Conservation (phyloP, 2,113 vertebrate genomes). For the Epinephelus lanceolatus region DNA sequence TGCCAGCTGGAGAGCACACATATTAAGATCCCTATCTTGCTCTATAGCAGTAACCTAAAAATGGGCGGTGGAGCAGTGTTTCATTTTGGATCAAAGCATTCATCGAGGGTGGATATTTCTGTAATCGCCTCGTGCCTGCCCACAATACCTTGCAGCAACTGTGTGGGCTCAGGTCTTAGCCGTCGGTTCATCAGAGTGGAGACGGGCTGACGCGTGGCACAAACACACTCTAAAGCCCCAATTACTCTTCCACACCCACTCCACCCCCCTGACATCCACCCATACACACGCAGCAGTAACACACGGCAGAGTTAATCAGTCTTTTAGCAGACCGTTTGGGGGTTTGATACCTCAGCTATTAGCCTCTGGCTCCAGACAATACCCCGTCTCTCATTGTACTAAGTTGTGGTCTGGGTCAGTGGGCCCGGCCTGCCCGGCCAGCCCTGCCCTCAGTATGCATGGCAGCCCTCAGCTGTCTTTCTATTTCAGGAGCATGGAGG, state of each 20-base stretch:
- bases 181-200: conserved; percentile 68
- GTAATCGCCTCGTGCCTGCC: conserved; percentile 74
- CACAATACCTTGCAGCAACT: conserved; percentile 80
- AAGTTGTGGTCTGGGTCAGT: conserved; percentile 71
- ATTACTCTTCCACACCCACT: conserved; percentile 65
- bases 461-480: conserved; percentile 84
- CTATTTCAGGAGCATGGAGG: conserved; percentile 82
- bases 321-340: conserved; percentile 71
- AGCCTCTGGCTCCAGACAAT: conserved; percentile 82
- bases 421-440: conserved; percentile 58
- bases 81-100: conserved; percentile 80
- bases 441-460: conserved; percentile 77
- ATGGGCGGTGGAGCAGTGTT: conserved; percentile 60
- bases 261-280: conserved; percentile 34
- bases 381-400: conserved; percentile 76
- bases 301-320: conserved; percentile 69
- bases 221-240: conserved; percentile 76
- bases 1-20: not conserved
- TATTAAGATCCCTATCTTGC: conserved; percentile 3
- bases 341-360: conserved; percentile 71
- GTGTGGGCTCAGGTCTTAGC: conserved; percentile 74
- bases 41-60: conserved; percentile 54
- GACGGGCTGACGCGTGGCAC: conserved; percentile 75
- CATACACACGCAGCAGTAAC: conserved; percentile 59
- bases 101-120: conserved; percentile 74